Evolutionary conservation across 2,797 vertebrate genomes (phyloP), one percentile per base, ranked within the genome.

Genomic region (Argyrosomus regius): DNA sequence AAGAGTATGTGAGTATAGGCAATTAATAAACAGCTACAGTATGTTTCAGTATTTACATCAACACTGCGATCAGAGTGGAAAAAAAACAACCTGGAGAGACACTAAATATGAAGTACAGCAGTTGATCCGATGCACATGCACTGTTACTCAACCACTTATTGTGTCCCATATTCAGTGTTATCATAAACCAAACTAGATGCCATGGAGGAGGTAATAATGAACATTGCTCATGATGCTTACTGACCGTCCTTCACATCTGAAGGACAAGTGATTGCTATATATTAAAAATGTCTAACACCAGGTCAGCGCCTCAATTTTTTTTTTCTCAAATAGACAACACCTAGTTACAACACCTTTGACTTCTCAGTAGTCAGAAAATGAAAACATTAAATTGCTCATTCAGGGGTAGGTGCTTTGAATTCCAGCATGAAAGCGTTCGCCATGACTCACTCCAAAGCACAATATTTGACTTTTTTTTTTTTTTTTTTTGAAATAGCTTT

Each of bases 1-100:
- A 60, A 50, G 77, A 39, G 52, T 72, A 72, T 69, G 39, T 41
- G 78, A 76, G 81, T 72, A 54, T 39, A 39, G 35, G 35, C 35
- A 77, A 85, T 78, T 65, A 88, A 79, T 54, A 79, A 59, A 41
- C 5, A 72, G 77, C 64, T 3, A 58, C 43, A 52, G 59, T 49
- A 65, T 16, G 64, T 72, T 74, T 78, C 52, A 81, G 80, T 81
- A 86, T 88, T 83, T 87, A 89, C 84, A 83, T 49, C 80, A 76
- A 82, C 76, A 74, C 78, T 62, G 59, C 6, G 3, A 56, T 69
- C 61, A 43, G 66, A 74, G 62, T 10, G 28, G 26, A 63, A 68
- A 75, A 61, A 39, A 39, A 35, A 75, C 22, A 31, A 75, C 26
- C 41, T 57, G 4, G 2, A 45, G 18, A 83, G 43, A 81, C 35